Conservation (phyloP, 1,140 invertebrate species). For the Lamellibrachia luymesi region DNA sequence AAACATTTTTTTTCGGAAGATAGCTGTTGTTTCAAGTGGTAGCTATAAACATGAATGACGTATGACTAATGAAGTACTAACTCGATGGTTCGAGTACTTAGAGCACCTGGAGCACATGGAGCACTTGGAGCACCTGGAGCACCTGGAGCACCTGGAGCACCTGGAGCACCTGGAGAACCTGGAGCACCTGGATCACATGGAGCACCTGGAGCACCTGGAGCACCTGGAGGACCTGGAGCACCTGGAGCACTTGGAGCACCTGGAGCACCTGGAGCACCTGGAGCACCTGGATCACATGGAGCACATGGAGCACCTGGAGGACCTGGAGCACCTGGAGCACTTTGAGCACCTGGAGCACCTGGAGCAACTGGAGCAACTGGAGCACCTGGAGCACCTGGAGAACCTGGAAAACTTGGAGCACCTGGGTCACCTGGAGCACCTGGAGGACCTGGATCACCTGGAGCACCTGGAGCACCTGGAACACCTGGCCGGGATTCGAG, state of each 20-base stretch:
- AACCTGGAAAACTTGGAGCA: constrained; percentile 7
- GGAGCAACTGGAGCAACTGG: constrained; percentile 11
- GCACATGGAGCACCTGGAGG: not conserved
- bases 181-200: not conserved
- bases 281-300: constrained; percentile 22
- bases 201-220: not conserved
- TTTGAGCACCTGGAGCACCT: constrained; percentile 15
- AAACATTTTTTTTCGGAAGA: too few species aligned
- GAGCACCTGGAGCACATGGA: not conserved
- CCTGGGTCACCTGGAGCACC: not conserved
- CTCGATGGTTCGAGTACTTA: too few species aligned
- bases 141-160: not conserved
- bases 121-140: not conserved
- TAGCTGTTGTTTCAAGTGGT: too few species aligned
- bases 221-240: constrained; percentile 2
- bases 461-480: not conserved
- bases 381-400: constrained; percentile 2
- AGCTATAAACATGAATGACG: too few species aligned
- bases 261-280: constrained; percentile 20
- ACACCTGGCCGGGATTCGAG: not conserved
- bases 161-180: not conserved
- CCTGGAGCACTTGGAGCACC: not conserved
- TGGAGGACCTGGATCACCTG: not conserved
- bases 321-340: constrained; percentile 8
- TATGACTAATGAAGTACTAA: too few species aligned